These are phyloP conservation scores for Dyspetes luteomarginatus DNA, from an alignment of 2,888 invertebrate species.

Conservation along the genomic window DNA sequence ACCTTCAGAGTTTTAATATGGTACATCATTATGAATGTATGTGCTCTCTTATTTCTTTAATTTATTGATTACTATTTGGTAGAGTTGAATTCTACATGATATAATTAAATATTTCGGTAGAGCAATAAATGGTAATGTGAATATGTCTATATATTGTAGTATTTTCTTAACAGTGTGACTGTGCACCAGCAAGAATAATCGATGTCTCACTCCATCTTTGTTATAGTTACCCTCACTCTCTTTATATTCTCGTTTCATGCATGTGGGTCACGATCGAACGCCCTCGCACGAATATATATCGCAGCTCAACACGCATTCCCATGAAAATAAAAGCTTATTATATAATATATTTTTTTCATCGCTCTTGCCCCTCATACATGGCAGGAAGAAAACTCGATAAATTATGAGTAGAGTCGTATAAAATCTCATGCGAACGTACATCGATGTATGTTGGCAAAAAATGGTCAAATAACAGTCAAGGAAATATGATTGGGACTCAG, in stretches of 20 bases:
- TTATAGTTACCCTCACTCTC: not conserved
- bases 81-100: too few species aligned
- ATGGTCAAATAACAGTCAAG: too few species aligned
- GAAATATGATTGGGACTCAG: too few species aligned
- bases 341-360: slow-evolving; percentile 27
- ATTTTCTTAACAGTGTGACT: not conserved
- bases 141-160: slow-evolving; percentile 2
- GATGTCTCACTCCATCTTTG: slow-evolving; percentile 19
- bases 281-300: slow-evolving; percentile 27
- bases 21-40: too few species aligned
- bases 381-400: slow-evolving; percentile 20
- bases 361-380: not conserved
- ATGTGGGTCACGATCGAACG: slow-evolving; percentile 50
- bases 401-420: slow-evolving; percentile 27
- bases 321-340: slow-evolving; percentile 26
- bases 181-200: slow-evolving; percentile 43
- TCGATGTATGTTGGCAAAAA: too few species aligned
- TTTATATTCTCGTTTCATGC: slow-evolving; percentile 22
- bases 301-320: slow-evolving; percentile 39
- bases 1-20: too few species aligned
- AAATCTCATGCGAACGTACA: too few species aligned
- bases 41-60: too few species aligned
- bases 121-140: too few species aligned
- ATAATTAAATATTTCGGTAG: too few species aligned
- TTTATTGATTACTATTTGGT: too few species aligned